Conservation (phyloP, 2,113 vertebrate genomes). For the Addax nasomaculatus region DNA sequence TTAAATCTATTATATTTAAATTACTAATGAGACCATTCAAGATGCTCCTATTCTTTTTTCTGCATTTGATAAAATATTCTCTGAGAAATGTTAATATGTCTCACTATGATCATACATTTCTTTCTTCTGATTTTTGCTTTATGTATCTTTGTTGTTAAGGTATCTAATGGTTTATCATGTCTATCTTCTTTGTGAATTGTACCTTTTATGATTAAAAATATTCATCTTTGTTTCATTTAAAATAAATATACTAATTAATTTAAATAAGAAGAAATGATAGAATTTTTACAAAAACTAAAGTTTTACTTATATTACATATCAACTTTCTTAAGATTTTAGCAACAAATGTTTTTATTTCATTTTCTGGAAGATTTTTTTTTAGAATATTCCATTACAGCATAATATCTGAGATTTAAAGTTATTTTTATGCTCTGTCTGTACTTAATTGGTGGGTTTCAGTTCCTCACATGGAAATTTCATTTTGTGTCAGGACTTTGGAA, state of each 20-base stretch:
- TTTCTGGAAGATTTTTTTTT: background rate
- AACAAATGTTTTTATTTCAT: background rate
- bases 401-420: constrained; percentile 12
- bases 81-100: background rate
- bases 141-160: background rate
- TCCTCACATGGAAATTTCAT: constrained; percentile 39
- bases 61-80: background rate
- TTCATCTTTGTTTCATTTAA: background rate
- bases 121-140: background rate
- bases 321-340: background rate
- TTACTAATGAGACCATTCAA: background rate
- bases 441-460: constrained; percentile 64
- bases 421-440: constrained; percentile 40
- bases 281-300: background rate
- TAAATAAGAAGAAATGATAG: background rate
- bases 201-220: background rate
- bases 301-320: background rate
- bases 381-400: constrained; percentile 36
- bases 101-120: background rate
- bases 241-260: background rate
- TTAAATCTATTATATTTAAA: background rate
- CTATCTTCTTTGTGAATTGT: background rate
- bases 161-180: background rate
- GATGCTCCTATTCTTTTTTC: background rate
- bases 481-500: constrained; percentile 54